Evolutionary conservation across 2,888 invertebrate genomes (phyloP).

Genomic region (Nemurella pictetii): DNA sequence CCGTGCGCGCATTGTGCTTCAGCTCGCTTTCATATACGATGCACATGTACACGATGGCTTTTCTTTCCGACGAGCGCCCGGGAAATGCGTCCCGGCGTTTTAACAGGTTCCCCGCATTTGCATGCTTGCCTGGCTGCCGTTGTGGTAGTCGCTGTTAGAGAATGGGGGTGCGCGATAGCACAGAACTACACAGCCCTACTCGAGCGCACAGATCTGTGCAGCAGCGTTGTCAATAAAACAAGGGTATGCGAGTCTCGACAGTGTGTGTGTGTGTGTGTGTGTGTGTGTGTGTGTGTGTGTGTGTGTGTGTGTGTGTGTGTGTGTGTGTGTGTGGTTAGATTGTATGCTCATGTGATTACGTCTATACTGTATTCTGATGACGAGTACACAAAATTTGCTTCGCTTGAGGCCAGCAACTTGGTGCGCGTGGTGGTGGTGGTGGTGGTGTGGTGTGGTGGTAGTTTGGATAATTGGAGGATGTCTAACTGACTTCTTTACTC

Average conservation of each 20-base stretch:
- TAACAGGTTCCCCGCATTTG: background rate
- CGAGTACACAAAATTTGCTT: background rate
- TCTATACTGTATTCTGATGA: background rate
- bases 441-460: too few relatives aligned
- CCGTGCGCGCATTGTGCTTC: background rate
- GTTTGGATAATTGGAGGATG: too few relatives aligned
- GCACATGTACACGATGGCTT: background rate
- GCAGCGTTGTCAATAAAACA: background rate
- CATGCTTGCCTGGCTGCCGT: background rate
- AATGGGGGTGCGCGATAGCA: background rate
- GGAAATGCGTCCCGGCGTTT: background rate
- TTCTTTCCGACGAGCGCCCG: background rate
- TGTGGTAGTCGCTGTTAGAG: background rate
- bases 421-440: too few relatives aligned
- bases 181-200: background rate
- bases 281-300: too few relatives aligned
- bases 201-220: background rate
- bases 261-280: too few relatives aligned
- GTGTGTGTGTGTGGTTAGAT: background rate
- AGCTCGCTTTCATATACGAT: background rate
- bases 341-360: background rate
- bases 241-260: background rate
- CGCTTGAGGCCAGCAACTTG: background rate
- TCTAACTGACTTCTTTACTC: too few relatives aligned
- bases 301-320: too few relatives aligned